A percentile compares a stretch with the other conserved stretches of the same genome.
phyloP scores from a whole-genome alignment of 2,888 invertebrate genomes.

The Eilema depressum region DNA sequence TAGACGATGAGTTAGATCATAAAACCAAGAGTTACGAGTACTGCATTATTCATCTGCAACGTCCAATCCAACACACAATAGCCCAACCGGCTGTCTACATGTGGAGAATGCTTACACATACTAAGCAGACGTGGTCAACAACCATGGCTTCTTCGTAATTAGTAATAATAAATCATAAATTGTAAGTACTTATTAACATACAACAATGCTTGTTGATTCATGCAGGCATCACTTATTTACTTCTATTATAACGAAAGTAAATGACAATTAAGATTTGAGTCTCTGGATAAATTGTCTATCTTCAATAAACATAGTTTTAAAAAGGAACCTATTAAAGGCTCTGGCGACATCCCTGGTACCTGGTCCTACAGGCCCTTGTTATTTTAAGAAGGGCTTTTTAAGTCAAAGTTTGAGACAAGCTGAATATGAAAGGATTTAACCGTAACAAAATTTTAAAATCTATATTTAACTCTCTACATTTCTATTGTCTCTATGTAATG shows the following conservation, averaged over 20 bases:
- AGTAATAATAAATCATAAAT: constrained; percentile 45
- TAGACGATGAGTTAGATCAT: constrained; percentile 59
- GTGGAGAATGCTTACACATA: constrained; percentile 63
- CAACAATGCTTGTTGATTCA: neutral
- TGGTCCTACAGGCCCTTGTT: neutral
- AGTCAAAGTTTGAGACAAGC: neutral
- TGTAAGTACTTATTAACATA: constrained; percentile 24
- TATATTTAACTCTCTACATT: neutral
- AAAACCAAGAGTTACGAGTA: constrained; percentile 66
- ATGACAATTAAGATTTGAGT: neutral
- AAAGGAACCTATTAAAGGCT: neutral
- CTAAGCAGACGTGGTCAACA: constrained; percentile 60
- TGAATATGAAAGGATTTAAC: neutral
- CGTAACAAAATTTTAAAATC: neutral
- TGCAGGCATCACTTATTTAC: neutral
- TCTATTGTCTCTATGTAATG: neutral
- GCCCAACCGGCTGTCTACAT: constrained; percentile 53
- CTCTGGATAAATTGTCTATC: neutral
- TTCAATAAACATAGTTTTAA: neutral
- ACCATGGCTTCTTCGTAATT: constrained; percentile 48
- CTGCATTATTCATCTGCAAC: constrained; percentile 71
- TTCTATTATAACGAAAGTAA: neutral
- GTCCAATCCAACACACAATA: constrained; percentile 59
- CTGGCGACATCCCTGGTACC: neutral
- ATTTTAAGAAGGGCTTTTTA: neutral